phyloP scores from a whole-genome alignment of 2,888 invertebrate genomes.

The Archips crataeganus region DNA sequence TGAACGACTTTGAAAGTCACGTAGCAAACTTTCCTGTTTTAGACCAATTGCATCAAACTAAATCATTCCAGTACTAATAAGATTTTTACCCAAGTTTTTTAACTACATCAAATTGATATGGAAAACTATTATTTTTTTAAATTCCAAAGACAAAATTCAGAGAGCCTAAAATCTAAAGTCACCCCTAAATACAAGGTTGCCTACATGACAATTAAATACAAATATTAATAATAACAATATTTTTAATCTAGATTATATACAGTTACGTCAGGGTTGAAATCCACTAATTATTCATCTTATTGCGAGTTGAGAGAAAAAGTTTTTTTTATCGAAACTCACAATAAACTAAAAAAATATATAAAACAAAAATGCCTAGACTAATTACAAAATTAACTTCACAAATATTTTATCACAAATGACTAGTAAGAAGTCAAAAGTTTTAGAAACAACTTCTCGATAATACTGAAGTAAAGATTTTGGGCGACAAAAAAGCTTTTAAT shows the following conservation, averaged over 20 bases:
- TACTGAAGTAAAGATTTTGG: slow-evolving; percentile 34
- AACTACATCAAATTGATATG: slow-evolving; percentile 62
- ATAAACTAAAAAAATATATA: slow-evolving; percentile 38
- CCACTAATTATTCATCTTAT: slow-evolving; percentile 23
- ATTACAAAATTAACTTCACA: slow-evolving; percentile 46
- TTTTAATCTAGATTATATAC: slow-evolving; percentile 40
- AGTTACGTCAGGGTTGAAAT: slow-evolving; percentile 27
- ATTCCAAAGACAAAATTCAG: slow-evolving; percentile 63
- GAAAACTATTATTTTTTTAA: slow-evolving; percentile 55
- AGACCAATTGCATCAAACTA: slow-evolving; percentile 37
- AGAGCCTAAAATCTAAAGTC: slow-evolving; percentile 48
- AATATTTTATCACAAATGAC: slow-evolving; percentile 43
- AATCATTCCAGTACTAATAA: slow-evolving; percentile 42
- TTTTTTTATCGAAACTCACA: slow-evolving; percentile 28
- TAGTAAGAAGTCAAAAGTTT: slow-evolving; percentile 31
- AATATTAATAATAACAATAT: slow-evolving; percentile 42
- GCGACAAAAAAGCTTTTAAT: slow-evolving; percentile 30
- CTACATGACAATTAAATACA: slow-evolving; percentile 40
- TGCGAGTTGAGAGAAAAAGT: slow-evolving; percentile 21
- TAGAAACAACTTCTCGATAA: slow-evolving; percentile 27
- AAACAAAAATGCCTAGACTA: slow-evolving; percentile 49
- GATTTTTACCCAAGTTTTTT: slow-evolving; percentile 34
- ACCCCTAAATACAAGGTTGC: slow-evolving; percentile 43
- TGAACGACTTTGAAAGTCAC: slow-evolving; percentile 1
- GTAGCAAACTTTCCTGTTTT: slow-evolving; percentile 17